A percentile compares a stretch with the other conserved stretches of the same genome.
Conservation (phyloP, 2,113 vertebrate species). For the Paradoxurus hermaphroditus region DNA sequence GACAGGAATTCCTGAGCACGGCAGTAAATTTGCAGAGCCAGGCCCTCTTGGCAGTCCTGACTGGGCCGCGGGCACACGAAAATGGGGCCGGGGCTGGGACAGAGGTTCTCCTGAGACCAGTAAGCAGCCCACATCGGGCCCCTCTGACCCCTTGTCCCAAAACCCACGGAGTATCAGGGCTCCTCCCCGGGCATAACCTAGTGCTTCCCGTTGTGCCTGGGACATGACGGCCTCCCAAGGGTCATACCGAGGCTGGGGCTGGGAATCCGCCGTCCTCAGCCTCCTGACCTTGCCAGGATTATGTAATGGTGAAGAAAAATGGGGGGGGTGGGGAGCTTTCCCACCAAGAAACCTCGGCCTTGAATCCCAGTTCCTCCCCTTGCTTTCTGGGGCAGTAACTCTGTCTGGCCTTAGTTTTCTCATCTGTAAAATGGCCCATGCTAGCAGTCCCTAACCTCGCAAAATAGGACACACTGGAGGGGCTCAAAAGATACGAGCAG, state of each 20-base stretch:
- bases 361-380: neutral
- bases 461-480: neutral
- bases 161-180: neutral
- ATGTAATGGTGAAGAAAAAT: neutral
- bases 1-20: slow-evolving; percentile 88
- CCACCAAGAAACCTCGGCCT: neutral
- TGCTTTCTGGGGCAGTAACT: neutral
- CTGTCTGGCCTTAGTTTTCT: neutral
- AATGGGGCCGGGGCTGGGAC: slow-evolving; percentile 41
- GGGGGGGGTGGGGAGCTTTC: rapidly evolving
- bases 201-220: neutral
- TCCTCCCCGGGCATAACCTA: neutral
- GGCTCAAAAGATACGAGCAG: neutral
- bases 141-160: neutral
- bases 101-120: neutral
- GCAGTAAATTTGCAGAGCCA: slow-evolving; percentile 89
- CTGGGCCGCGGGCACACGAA: slow-evolving; percentile 55
- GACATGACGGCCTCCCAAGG: neutral
- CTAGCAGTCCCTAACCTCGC: no score
- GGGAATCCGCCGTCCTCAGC: neutral
- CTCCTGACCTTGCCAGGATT: neutral
- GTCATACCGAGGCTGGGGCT: neutral
- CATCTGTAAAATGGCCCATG: neutral
- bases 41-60: slow-evolving; percentile 58
- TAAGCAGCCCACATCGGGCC: neutral